Evolutionary conservation across 2,113 vertebrate species (phyloP).

Genomic region (Octodon degus): DNA sequence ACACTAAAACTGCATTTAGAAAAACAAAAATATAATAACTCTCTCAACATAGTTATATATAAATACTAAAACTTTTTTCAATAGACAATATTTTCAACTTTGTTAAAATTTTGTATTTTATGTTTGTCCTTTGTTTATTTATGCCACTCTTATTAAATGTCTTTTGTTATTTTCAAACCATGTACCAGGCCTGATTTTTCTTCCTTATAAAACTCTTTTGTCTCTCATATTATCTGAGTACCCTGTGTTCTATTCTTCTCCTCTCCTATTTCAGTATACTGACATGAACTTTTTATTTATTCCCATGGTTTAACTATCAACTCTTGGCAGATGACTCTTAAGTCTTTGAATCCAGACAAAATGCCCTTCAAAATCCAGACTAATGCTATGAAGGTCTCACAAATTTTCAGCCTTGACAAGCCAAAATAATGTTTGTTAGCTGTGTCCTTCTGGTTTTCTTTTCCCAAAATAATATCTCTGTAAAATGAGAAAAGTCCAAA

Average conservation of each 20-base stretch:
- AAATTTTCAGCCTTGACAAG: not conserved
- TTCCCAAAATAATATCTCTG: not conserved
- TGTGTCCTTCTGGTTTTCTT: not conserved
- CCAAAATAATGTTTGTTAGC: not conserved
- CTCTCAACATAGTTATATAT: not conserved
- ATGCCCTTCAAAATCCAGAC: not conserved
- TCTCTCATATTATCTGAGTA: not conserved
- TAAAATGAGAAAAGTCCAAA: not conserved
- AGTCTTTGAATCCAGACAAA: not conserved
- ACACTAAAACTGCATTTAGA: not conserved
- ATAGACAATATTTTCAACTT: not conserved
- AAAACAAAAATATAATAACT: not conserved
- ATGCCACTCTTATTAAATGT: not conserved
- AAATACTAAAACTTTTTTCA: conserved; percentile 13
- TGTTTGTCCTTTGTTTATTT: not conserved
- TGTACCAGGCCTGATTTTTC: not conserved
- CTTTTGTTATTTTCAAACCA: not conserved
- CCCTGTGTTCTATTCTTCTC: not conserved
- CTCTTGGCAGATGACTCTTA: not conserved
- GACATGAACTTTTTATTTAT: not conserved
- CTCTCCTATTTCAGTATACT: not conserved
- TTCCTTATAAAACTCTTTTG: not conserved
- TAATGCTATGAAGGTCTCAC: not conserved
- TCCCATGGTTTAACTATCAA: not conserved
- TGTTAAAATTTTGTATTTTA: not conserved